These are phyloP conservation scores for Coleophora deauratella DNA, from an alignment of 2,888 invertebrate genomes.

Conservation along the genomic window DNA sequence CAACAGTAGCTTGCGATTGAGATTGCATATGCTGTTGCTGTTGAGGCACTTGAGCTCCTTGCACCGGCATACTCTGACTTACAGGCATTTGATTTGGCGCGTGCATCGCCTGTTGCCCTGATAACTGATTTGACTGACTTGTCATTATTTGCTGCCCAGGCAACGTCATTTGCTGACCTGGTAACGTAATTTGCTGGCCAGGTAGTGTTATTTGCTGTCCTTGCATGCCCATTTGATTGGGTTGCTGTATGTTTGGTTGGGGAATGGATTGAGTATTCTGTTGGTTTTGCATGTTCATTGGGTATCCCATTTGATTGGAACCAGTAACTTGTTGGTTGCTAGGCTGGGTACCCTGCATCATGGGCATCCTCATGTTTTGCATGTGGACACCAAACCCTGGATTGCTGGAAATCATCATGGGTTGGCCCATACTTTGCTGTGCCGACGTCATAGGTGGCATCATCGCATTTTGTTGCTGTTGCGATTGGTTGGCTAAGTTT, in stretches of 20 bases:
- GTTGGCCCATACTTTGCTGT: conserved; percentile 38
- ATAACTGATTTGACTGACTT: conserved; percentile 16
- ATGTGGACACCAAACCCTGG: conserved; percentile 54
- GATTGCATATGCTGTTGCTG: conserved; percentile 24
- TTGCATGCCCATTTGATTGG: background rate
- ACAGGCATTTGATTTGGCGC: conserved; percentile 33
- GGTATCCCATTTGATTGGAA: conserved; percentile 36
- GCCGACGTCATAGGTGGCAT: conserved; percentile 45
- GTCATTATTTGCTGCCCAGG: conserved; percentile 35
- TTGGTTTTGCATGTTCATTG: conserved; percentile 42
- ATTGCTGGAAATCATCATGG: conserved; percentile 44
- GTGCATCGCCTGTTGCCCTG: conserved; percentile 32
- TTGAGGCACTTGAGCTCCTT: conserved; percentile 31
- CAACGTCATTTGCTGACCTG: conserved; percentile 38
- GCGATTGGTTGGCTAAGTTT: conserved; percentile 42
- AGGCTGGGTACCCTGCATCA: conserved; percentile 44
- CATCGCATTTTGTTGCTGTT: conserved; percentile 31
- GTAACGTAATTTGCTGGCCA: conserved; percentile 36
- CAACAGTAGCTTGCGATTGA: conserved; percentile 18
- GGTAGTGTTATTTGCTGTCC: conserved; percentile 26
- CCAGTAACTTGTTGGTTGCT: conserved; percentile 39
- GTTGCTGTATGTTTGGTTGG: conserved; percentile 19
- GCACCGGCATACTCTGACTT: conserved; percentile 29
- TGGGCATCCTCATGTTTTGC: conserved; percentile 58
- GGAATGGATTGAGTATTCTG: conserved; percentile 24